Base-by-base conservation (phyloP, 2,113 vertebrate species). In the Dasyprocta punctata region DNA sequence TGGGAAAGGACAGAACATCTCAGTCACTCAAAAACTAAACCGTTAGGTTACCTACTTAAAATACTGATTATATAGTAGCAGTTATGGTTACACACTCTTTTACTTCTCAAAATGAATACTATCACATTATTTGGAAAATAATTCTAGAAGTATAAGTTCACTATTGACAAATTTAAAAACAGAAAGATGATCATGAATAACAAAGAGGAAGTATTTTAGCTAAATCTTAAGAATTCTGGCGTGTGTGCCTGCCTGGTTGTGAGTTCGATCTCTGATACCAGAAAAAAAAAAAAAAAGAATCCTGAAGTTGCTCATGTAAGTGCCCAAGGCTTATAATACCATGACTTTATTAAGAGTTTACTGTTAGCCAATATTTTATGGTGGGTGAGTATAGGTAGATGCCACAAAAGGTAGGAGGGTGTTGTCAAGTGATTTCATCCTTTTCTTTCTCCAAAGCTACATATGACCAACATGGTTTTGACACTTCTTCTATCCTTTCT, bases 81-180 rank as follows among this genome's bases (percentile, higher is more conserved):
- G 16, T 69, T 69, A 69, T 9, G 36, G 67, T 38, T 20, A 69
- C 17, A 69, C 36, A 60, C 63, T 3, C 52, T 87, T 90, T 95
- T 12, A 75, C 8, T 82, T 38, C 20, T 58, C 41, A 65, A 47
- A 86, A 49, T 38, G 2, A 28, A 56, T 22, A 91, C 20, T 75
- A 77, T 28, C 41, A 60, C 56, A 75, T 67, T 63, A 89, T 56
- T 95, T 86, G 58, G 86, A 84, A 93, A 56, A 91, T 52, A 92
- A 91, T 82, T 80, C n/a, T 5, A 22, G 4, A 86, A n/a, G 1
- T 67, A 73, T 36, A 89, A 20, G 5, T 14, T 67, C 65, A 44
- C 2, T 56, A 41, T 44, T 73, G 10, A 85, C 28, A 96, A 85
- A 24, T 89, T 52, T 78, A 93, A 97, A 95, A 88, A 44, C 75